These are phyloP conservation scores for Caracal caracal DNA, from an alignment of 2,113 vertebrate genomes.

Conservation along the genomic window DNA sequence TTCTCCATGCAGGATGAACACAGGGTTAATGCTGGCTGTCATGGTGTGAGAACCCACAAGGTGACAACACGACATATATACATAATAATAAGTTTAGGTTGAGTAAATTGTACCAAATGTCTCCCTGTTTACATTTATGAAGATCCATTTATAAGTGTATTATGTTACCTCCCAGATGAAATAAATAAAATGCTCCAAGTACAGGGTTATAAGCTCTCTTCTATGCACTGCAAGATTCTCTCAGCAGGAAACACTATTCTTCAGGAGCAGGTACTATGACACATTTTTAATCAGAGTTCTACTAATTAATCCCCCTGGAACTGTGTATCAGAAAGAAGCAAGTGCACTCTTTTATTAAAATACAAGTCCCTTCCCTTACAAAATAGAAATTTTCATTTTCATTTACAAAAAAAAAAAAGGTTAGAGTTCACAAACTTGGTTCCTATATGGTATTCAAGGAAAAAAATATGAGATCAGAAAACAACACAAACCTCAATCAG, in stretches of 20 bases:
- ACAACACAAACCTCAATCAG: not conserved
- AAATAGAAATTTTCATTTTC: conserved; percentile 11
- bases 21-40: conserved; percentile 29
- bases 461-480: not conserved
- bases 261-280: conserved; percentile 39
- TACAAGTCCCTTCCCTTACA: conserved; percentile 6
- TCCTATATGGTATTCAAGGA: not conserved
- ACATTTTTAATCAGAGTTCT: conserved; percentile 58
- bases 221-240: not conserved
- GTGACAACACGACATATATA: conserved; percentile 6
- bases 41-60: not conserved
- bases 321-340: conserved; percentile 16
- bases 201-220: not conserved
- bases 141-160: conserved; percentile 44
- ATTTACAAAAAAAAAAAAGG: not conserved
- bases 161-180: conserved; percentile 47
- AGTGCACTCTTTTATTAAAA: conserved; percentile 54
- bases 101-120: conserved; percentile 52
- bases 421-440: not conserved
- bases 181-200: conserved; percentile 32
- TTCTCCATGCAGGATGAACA: not conserved
- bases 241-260: not conserved
- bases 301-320: conserved; percentile 66
- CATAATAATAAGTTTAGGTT: conserved; percentile 42
- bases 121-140: conserved; percentile 32